Conservation (phyloP, 2,888 invertebrate species). For the Silvanus unidentatus region DNA sequence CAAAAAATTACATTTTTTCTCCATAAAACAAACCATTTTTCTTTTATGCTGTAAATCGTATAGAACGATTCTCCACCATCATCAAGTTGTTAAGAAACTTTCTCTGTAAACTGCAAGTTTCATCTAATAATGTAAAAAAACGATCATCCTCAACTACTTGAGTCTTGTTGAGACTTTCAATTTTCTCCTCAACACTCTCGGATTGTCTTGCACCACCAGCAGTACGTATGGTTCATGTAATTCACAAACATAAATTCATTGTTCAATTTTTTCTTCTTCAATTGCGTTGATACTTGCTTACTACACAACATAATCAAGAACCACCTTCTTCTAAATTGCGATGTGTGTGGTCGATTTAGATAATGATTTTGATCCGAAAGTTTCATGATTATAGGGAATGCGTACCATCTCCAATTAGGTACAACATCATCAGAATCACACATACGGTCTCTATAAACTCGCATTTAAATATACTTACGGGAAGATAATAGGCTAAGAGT, state of each 20-base stretch:
- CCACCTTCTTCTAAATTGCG: not conserved
- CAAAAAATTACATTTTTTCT: not conserved
- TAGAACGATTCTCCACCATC: not conserved
- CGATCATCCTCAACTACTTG: not conserved
- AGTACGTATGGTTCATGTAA: no score
- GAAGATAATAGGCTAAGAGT: no score
- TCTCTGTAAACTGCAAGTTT: not conserved
- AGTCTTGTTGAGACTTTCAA: not conserved
- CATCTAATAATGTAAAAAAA: not conserved
- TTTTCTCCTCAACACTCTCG: not conserved
- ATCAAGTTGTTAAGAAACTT: not conserved
- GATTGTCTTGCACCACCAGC: no score
- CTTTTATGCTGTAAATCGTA: not conserved
- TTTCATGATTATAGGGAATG: constrained; percentile 4
- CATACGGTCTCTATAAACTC: constrained; percentile 1
- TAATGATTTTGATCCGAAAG: not conserved
- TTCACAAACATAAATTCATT: not conserved
- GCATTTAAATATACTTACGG: not conserved
- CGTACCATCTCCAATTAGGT: constrained; percentile 3
- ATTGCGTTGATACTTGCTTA: not conserved
- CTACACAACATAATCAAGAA: no score
- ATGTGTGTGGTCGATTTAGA: constrained; percentile 2
- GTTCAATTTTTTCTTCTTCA: not conserved
- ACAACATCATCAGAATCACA: constrained; percentile 6
- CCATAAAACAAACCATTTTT: not conserved